phyloP scores from a whole-genome alignment of 2,888 invertebrate species.

The Drosophila stalkeri region DNA sequence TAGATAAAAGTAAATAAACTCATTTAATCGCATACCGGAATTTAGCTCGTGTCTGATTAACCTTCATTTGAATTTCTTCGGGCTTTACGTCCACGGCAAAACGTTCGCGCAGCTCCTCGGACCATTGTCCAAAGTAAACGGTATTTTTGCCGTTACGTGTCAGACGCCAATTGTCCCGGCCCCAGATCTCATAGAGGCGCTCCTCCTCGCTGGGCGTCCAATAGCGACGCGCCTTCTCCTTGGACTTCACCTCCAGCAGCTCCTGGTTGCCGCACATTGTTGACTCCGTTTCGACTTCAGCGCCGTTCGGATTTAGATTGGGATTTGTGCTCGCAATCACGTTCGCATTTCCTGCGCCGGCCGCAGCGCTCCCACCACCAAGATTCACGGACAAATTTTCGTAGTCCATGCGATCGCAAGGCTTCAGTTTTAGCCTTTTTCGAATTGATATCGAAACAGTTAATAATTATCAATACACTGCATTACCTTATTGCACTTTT shows the following conservation, averaged over 20 bases:
- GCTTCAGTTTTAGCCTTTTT: neutral
- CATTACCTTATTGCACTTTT: slow-evolving; percentile 7
- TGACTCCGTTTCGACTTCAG: slow-evolving; percentile 37
- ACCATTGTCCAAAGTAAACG: slow-evolving; percentile 77
- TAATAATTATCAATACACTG: neutral
- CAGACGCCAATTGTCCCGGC: slow-evolving; percentile 81
- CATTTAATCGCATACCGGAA: slow-evolving; percentile 66
- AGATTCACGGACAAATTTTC: slow-evolving; percentile 51
- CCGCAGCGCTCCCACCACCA: slow-evolving; percentile 42
- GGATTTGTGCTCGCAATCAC: slow-evolving; percentile 42
- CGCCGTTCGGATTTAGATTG: slow-evolving; percentile 8
- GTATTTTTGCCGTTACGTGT: slow-evolving; percentile 82
- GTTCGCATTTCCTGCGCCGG: slow-evolving; percentile 38
- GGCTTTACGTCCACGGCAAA: slow-evolving; percentile 79
- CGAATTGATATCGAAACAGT: slow-evolving; percentile 11
- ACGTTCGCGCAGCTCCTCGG: slow-evolving; percentile 76
- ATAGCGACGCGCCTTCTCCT: slow-evolving; percentile 78
- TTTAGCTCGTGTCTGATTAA: slow-evolving; percentile 82
- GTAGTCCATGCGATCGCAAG: slow-evolving; percentile 64
- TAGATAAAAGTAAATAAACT: neutral
- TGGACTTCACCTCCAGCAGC: slow-evolving; percentile 65
- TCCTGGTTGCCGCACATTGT: slow-evolving; percentile 70
- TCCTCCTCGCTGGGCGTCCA: slow-evolving; percentile 82
- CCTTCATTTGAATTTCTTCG: slow-evolving; percentile 82
- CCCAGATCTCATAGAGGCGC: slow-evolving; percentile 82